Percentiles rank a stretch among this genome's conserved stretches.
Conservation (phyloP, 1,140 invertebrate species). For the Diprion similis region DNA sequence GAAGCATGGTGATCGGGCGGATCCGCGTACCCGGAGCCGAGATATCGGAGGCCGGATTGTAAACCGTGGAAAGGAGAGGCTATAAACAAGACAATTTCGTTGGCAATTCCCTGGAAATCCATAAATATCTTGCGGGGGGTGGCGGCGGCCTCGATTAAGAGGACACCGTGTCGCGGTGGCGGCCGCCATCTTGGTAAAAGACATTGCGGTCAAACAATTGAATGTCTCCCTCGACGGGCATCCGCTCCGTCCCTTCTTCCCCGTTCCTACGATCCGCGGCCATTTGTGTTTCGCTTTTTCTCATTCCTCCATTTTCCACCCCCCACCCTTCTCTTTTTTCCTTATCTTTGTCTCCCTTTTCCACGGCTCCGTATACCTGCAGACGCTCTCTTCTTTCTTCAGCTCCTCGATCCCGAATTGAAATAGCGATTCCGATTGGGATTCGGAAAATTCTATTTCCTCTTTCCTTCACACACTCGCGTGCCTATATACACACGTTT, state of each 20-base stretch:
- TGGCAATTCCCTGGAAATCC: slow-evolving; percentile 47
- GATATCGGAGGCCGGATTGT: background rate
- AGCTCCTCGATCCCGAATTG: background rate
- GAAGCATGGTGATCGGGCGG: background rate
- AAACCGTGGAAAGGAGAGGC: background rate
- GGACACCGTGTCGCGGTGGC: slow-evolving; percentile 19
- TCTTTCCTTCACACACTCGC: background rate
- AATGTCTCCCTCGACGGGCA: slow-evolving; percentile 23
- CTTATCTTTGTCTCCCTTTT: background rate
- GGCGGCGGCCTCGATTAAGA: slow-evolving; percentile 43
- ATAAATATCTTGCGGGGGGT: slow-evolving; percentile 45
- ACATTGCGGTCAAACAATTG: slow-evolving; percentile 25
- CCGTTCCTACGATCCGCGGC: slow-evolving; percentile 12
- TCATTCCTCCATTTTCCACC: slow-evolving; percentile 29
- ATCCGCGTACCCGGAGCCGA: too few species aligned
- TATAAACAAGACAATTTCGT: slow-evolving; percentile 55
- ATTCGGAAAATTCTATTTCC: slow-evolving; percentile 32
- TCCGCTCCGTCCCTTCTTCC: background rate
- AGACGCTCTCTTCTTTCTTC: background rate
- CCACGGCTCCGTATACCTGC: background rate
- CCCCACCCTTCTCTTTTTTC: background rate
- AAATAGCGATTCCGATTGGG: slow-evolving; percentile 26
- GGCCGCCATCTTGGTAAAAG: slow-evolving; percentile 24
- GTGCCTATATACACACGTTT: background rate
- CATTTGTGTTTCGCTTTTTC: slow-evolving; percentile 27